Base-by-base conservation (phyloP, 2,797 vertebrate genomes). In the Alosa sapidissima region DNA sequence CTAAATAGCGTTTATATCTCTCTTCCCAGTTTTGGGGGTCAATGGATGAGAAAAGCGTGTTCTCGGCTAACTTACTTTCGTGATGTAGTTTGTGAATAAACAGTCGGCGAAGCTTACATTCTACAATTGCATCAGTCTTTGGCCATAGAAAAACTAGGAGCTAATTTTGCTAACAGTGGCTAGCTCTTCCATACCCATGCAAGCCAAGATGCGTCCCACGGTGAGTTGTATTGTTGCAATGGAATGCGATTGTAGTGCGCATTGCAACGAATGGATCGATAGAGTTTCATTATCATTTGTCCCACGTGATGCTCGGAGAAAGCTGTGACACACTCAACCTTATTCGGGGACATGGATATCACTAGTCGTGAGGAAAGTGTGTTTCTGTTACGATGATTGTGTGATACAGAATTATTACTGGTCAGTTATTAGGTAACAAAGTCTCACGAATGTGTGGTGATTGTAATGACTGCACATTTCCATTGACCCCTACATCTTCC, bases 161-260 rank as follows among this genome's bases (percentile, higher is more conserved):
- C 72, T 78, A 78, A 47, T 78, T 47, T 45, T 7, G 72, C 41
- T 78, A 78, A n/a, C 16, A 45, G n/a, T 28, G 72, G 72, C 41
- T 78, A 78, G 41, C 72, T 47, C 16, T 68, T 28, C 28, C 24
- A 9, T 41, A 28, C 9, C 9, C 8, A 65, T 36, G 65, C 28
- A 51, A 21, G 48, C 19, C 58, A 60, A 28, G 24, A 84, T 81
- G 19, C 81, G 19, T 48, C 60, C 8, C 72, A 36, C 36, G 55
- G 48, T 52, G 28, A 45, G 14, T 45, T 65, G 72, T 45, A 19
- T 55, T 45, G n/a, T 84, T 81, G 82, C 84, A 48, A 85, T 48
- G 72, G 68, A 49, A 33, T 85, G 55, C 51, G 60, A 82, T 62
- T n/a, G 58, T 65, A 45, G 72, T 78, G 36, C 19, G 36, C 41